These are phyloP conservation scores for Chrosomus eos DNA, from an alignment of 2,797 vertebrate genomes.

Conservation along the genomic window DNA sequence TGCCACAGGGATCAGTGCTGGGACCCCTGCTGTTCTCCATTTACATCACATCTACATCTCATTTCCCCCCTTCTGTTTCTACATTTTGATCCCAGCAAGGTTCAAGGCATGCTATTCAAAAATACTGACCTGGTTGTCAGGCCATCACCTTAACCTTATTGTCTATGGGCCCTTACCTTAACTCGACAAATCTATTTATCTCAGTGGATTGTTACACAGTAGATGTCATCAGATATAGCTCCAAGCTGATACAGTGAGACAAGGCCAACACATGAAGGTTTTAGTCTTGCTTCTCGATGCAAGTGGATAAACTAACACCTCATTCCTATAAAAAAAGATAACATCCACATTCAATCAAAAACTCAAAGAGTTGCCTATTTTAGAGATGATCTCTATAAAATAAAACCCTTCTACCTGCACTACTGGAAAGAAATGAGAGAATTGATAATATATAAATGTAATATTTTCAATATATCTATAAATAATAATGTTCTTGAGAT, in stretches of 20 bases:
- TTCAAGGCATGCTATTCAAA: background rate
- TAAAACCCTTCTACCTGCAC: background rate
- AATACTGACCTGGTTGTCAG: background rate
- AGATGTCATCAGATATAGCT: background rate
- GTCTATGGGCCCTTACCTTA: background rate
- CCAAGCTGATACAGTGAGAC: background rate
- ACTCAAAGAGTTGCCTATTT: background rate
- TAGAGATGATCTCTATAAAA: background rate
- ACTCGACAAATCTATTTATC: background rate
- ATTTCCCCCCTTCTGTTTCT: background rate
- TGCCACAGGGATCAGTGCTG: slow-evolving; percentile 15
- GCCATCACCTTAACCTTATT: slow-evolving; percentile 21
- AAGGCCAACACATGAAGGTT: background rate
- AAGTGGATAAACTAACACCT: background rate
- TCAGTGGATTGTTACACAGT: background rate
- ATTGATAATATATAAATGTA: background rate
- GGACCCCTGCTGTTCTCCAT: slow-evolving; percentile 8
- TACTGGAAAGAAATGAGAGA: background rate
- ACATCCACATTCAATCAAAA: background rate
- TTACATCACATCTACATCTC: slow-evolving; percentile 3
- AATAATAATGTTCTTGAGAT: background rate
- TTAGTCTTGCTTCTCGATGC: background rate
- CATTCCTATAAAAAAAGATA: too few relatives aligned
- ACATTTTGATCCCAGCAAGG: background rate
- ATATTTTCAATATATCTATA: background rate